Conservation (phyloP, 1,140 invertebrate genomes). For the Eciton burchellii region DNA sequence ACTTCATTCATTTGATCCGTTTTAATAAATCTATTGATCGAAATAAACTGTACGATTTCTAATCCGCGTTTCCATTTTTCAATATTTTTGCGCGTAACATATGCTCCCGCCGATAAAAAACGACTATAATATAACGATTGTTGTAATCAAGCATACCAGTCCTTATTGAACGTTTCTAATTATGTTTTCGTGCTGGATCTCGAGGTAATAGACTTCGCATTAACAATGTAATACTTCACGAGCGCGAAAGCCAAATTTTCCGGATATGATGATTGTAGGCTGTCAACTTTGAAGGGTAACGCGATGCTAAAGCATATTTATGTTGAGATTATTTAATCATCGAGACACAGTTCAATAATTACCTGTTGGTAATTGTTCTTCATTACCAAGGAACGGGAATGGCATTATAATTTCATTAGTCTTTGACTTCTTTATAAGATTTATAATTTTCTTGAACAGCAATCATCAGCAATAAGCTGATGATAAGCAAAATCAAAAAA, state of each 20-base stretch:
- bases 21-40: too few relatives aligned
- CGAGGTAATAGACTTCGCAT: conserved; percentile 84
- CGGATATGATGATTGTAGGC: conserved; percentile 85
- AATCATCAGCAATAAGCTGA: not conserved
- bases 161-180: conserved; percentile 86
- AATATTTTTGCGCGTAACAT: conserved; percentile 14
- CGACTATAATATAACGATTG: conserved; percentile 74
- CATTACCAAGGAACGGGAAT: conserved; percentile 85
- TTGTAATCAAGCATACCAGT: conserved; percentile 86
- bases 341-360: conserved; percentile 17
- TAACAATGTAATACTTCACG: conserved; percentile 87
- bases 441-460: not conserved
- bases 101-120: conserved; percentile 1
- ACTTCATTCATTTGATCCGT: too few relatives aligned
- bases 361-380: conserved; percentile 81
- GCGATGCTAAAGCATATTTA: conserved; percentile 79
- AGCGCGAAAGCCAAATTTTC: conserved; percentile 86
- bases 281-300: conserved; percentile 83
- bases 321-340: not conserved
- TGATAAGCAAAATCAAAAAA: not conserved
- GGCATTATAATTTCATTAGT: conserved; percentile 71
- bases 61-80: not conserved
- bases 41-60: not conserved
- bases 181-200: conserved; percentile 75
- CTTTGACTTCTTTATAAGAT: not conserved